Percentiles rank a stretch among this genome's conserved stretches.
phyloP scores from a whole-genome alignment of 64 coral and sea anemone species.

The Trachythela sp. region DNA sequence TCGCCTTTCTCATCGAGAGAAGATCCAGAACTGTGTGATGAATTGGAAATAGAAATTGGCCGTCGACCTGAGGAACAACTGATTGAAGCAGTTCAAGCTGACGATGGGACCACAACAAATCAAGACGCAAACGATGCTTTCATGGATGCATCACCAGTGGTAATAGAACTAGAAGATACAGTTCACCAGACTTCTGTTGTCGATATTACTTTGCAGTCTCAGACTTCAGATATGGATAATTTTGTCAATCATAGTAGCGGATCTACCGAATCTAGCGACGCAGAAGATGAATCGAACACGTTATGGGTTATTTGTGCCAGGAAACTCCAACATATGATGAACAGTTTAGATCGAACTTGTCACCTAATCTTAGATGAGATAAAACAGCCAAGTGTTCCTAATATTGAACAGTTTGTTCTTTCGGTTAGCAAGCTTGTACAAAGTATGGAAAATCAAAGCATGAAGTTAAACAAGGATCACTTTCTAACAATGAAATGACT shows the following conservation, averaged over 20 bases:
- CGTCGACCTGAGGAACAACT: neutral
- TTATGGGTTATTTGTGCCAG: neutral
- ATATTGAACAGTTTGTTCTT: conserved; percentile 18
- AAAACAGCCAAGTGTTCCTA: neutral
- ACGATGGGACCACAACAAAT: neutral
- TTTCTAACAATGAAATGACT: neutral
- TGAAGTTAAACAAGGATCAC: neutral
- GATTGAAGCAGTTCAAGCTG: neutral
- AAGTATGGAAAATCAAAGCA: neutral
- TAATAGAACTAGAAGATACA: neutral
- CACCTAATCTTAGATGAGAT: neutral
- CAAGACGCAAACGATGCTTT: neutral
- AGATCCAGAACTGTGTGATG: neutral
- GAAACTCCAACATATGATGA: conserved; percentile 16
- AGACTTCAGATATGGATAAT: neutral
- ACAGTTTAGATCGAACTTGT: neutral
- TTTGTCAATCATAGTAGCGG: neutral
- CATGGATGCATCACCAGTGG: neutral
- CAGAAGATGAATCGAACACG: neutral
- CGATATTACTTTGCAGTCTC: too few relatives aligned
- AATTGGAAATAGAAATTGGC: neutral
- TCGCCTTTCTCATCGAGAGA: neutral
- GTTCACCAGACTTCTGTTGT: neutral
- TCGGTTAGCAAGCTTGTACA: neutral
- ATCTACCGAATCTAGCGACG: neutral